These are phyloP conservation scores for Pristionchus entomophagus DNA, from an alignment of 2,888 invertebrate species.

Conservation along the genomic window DNA sequence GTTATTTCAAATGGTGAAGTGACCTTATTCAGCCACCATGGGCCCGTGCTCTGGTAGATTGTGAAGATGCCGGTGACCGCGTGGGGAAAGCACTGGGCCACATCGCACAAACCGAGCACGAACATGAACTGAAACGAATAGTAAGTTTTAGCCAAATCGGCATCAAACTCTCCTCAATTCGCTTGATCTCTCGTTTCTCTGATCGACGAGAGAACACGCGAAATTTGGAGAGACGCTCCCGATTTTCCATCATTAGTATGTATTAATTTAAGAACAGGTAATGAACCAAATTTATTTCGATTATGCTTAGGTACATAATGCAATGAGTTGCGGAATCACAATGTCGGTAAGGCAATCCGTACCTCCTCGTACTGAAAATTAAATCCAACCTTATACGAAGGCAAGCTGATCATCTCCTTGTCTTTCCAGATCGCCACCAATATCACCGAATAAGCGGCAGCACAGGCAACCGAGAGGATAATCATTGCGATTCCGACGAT, in stretches of 20 bases:
- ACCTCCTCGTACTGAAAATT: too few relatives aligned
- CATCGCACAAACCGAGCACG: constrained; percentile 62
- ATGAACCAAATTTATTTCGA: too few relatives aligned
- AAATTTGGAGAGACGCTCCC: too few relatives aligned
- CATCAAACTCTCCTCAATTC: too few relatives aligned
- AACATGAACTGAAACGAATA: constrained; percentile 60
- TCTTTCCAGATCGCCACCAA: constrained; percentile 61
- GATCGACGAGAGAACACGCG: too few relatives aligned
- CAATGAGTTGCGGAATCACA: too few relatives aligned
- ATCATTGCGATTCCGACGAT: constrained; percentile 62
- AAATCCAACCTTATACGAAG: constrained; percentile 58
- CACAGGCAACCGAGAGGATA: constrained; percentile 54
- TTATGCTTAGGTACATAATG: too few relatives aligned
- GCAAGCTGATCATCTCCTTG: constrained; percentile 60
- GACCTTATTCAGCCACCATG: neutral
- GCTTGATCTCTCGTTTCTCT: too few relatives aligned
- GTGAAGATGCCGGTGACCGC: constrained; percentile 67
- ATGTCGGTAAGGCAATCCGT: too few relatives aligned
- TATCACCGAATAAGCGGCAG: constrained; percentile 57
- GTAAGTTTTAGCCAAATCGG: neutral
- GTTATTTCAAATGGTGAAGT: too few relatives aligned
- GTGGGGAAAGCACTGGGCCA: constrained; percentile 65
- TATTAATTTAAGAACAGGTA: too few relatives aligned
- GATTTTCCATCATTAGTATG: too few relatives aligned
- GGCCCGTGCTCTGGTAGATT: constrained; percentile 55